A percentile compares a stretch with the other conserved stretches of the same genome.
Conservation (phyloP, 2,888 invertebrate genomes). For the Rhagonycha lutea region DNA sequence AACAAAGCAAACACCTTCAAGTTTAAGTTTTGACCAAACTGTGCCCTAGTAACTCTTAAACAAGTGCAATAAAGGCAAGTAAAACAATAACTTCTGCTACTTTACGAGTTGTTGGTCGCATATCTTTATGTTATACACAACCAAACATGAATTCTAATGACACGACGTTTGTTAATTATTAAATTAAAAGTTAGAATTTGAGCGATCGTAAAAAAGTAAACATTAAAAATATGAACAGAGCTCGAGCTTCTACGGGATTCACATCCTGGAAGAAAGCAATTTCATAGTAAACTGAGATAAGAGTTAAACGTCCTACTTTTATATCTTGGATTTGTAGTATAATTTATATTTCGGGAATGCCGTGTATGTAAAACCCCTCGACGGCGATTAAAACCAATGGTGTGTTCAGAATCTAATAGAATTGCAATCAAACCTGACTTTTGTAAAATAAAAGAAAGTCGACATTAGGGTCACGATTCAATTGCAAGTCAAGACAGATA, state of each 20-base stretch:
- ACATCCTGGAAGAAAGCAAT: not conserved
- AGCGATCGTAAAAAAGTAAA: not conserved
- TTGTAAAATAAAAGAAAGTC: not conserved
- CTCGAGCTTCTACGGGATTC: not conserved
- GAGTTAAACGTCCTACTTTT: not conserved
- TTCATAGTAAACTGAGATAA: not conserved
- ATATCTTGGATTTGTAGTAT: not conserved
- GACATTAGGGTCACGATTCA: not conserved
- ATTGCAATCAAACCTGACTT: not conserved
- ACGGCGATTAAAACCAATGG: not conserved
- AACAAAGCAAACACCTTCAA: not conserved
- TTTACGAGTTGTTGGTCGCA: not conserved
- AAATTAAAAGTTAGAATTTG: not conserved
- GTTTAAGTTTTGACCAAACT: not conserved
- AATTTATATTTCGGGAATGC: not conserved
- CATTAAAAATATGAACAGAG: not conserved
- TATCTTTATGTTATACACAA: not conserved
- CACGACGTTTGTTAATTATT: not conserved
- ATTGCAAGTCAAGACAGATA: not conserved
- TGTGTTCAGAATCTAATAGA: not conserved
- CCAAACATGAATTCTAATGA: not conserved
- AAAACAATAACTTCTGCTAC: not conserved
- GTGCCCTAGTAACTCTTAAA: not conserved
- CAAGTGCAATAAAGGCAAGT: not conserved
- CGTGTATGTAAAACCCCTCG: not conserved